phyloP scores from a whole-genome alignment of 2,113 vertebrate species.

The Oryzias curvinotus region DNA sequence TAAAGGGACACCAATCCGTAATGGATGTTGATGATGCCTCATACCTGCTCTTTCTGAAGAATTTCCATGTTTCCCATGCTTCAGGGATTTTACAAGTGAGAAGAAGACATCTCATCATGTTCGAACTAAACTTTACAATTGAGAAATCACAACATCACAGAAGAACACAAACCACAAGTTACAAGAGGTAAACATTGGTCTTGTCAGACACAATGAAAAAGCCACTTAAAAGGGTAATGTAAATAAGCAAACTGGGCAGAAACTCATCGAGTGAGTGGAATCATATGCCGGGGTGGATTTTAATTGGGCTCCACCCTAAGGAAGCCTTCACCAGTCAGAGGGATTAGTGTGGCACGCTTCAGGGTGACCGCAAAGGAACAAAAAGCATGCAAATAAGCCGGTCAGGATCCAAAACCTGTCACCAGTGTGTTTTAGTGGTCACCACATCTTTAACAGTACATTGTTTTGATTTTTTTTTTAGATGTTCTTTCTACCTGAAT shows the following conservation, averaged over 20 bases:
- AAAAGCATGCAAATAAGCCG: conserved; percentile 49
- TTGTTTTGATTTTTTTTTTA: conserved; percentile 6
- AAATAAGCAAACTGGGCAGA: conserved; percentile 47
- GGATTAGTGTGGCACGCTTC: conserved; percentile 56
- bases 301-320: conserved; percentile 24
- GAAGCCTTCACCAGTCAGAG: conserved; percentile 57
- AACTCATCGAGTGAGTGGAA: conserved; percentile 2
- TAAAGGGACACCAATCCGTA: too few relatives aligned
- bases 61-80: too few relatives aligned
- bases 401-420: conserved; percentile 36
- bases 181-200: conserved; percentile 18
- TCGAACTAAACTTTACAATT: conserved; percentile 19
- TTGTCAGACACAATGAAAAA: conserved; percentile 39
- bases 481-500: conserved; percentile 1
- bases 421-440: conserved; percentile 21
- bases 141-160: conserved; percentile 35
- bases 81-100: too few relatives aligned
- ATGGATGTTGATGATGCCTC: too few relatives aligned
- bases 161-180: conserved; percentile 37
- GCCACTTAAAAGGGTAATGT: conserved; percentile 4
- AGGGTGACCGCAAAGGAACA: conserved; percentile 55
- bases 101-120: conserved; percentile 5
- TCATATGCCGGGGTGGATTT: conserved; percentile 20
- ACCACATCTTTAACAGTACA: conserved; percentile 23
- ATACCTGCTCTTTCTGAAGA: too few relatives aligned